Evolutionary conservation across 2,888 invertebrate genomes (phyloP).

Genomic region (Nycteola revayana): DNA sequence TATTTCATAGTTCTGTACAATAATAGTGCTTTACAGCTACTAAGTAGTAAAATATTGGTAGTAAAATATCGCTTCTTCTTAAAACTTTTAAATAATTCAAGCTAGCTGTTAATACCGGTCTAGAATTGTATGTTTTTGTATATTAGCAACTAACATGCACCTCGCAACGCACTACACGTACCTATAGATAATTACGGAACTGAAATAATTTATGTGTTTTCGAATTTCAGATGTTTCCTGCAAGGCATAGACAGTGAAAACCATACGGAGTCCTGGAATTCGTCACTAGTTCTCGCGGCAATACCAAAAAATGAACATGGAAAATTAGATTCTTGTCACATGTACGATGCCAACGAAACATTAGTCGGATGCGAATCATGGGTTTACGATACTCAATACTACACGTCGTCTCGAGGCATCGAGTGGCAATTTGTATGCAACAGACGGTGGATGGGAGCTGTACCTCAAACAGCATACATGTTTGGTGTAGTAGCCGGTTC

Average conservation of each 20-base stretch:
- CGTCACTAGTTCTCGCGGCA: slow-evolving; percentile 69
- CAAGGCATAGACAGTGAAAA: slow-evolving; percentile 79
- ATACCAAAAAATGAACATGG: slow-evolving; percentile 83
- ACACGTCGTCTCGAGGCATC: slow-evolving; percentile 87
- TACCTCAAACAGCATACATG: slow-evolving; percentile 91
- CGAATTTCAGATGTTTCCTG: slow-evolving; percentile 81
- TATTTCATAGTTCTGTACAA: no score
- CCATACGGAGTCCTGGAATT: slow-evolving; percentile 78
- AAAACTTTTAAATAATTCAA: no score
- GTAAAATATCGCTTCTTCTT: slow-evolving; percentile 14
- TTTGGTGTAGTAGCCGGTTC: slow-evolving; percentile 92
- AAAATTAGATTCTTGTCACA: slow-evolving; percentile 84
- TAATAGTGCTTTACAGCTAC: slow-evolving; percentile 30
- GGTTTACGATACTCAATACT: slow-evolving; percentile 89
- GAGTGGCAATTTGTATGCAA: slow-evolving; percentile 93
- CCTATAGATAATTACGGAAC: slow-evolving; percentile 6
- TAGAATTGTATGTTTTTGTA: slow-evolving; percentile 12
- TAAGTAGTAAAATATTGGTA: no score
- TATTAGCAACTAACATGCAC: slow-evolving; percentile 31
- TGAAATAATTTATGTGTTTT: slow-evolving; percentile 31
- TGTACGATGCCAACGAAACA: slow-evolving; percentile 69
- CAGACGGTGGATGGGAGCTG: slow-evolving; percentile 90
- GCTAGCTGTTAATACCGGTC: no score
- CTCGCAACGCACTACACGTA: slow-evolving; percentile 22
- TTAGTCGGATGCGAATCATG: slow-evolving; percentile 74